Percentiles rank a stretch among this genome's conserved stretches.
These are phyloP conservation scores for Glyphotaelius pellucidus DNA, from an alignment of 2,888 invertebrate species.

Conservation along the genomic window DNA sequence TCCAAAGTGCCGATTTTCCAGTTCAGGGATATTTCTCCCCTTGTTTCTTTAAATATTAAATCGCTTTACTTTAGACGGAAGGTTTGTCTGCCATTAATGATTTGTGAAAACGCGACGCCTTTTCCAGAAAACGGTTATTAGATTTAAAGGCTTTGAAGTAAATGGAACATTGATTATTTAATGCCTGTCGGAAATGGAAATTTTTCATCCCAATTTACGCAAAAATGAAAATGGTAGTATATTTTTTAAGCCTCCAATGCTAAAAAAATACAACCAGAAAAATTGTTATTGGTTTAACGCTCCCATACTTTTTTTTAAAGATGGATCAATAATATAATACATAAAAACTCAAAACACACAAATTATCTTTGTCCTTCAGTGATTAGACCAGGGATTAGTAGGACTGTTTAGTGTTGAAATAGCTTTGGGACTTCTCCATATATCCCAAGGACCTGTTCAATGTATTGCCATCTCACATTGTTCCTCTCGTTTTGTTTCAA, in stretches of 20 bases:
- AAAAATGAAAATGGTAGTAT: not conserved
- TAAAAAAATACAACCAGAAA: not conserved
- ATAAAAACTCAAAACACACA: not conserved
- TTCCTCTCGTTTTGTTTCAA: too few species aligned
- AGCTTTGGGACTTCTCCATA: too few species aligned
- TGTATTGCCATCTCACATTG: too few species aligned
- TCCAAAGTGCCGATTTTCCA: conserved; percentile 27
- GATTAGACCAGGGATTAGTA: not conserved
- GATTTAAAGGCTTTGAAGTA: conserved; percentile 2
- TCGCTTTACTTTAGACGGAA: not conserved
- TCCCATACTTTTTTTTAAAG: not conserved
- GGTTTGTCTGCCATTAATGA: conserved; percentile 2
- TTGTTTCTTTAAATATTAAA: conserved; percentile 32
- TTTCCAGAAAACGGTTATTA: not conserved
- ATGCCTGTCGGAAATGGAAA: conserved; percentile 2
- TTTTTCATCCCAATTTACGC: not conserved
- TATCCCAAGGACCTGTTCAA: too few species aligned
- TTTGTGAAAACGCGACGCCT: conserved; percentile 2
- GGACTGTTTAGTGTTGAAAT: not conserved
- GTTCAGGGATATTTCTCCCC: not conserved
- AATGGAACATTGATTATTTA: conserved; percentile 2
- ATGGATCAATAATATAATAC: not conserved
- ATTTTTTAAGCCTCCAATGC: not conserved
- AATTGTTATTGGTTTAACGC: not conserved
- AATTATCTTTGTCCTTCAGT: not conserved